Percentiles rank a stretch among this genome's conserved stretches.
These are phyloP conservation scores for Unio pictorum DNA, from an alignment of 2,888 invertebrate genomes.

Conservation along the genomic window DNA sequence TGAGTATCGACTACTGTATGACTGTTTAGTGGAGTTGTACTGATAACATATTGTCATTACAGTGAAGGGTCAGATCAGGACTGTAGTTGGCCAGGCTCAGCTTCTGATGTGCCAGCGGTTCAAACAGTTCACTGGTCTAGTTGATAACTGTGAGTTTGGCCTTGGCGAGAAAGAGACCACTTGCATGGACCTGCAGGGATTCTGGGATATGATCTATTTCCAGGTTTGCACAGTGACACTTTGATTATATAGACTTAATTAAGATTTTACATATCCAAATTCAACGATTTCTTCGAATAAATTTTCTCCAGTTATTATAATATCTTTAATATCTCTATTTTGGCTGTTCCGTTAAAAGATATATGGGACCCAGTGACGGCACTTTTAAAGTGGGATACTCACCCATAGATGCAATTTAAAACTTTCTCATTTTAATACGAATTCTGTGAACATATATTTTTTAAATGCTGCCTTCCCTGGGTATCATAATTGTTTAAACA, in stretches of 20 bases:
- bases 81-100: slow-evolving; percentile 70
- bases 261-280: too few relatives aligned
- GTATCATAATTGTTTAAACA: too few relatives aligned
- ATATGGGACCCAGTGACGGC: too few relatives aligned
- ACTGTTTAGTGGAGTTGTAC: too few relatives aligned
- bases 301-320: not conserved
- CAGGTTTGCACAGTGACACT: slow-evolving; percentile 59
- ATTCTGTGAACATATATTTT: too few relatives aligned
- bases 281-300: too few relatives aligned
- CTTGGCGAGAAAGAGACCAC: slow-evolving; percentile 70
- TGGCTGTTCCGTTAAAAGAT: too few relatives aligned
- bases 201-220: slow-evolving; percentile 74
- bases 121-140: slow-evolving; percentile 71
- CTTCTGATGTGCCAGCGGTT: slow-evolving; percentile 72
- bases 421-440: too few relatives aligned
- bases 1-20: too few relatives aligned
- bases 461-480: too few relatives aligned
- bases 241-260: not conserved
- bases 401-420: too few relatives aligned
- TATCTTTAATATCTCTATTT: not conserved
- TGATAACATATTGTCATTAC: slow-evolving; percentile 1
- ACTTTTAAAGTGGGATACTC: too few relatives aligned
- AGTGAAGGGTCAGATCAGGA: slow-evolving; percentile 70
- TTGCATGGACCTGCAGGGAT: slow-evolving; percentile 72
- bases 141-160: slow-evolving; percentile 72